These are phyloP conservation scores for Ceyx cyanopectus DNA, from an alignment of 2,113 vertebrate species.

Conservation along the genomic window DNA sequence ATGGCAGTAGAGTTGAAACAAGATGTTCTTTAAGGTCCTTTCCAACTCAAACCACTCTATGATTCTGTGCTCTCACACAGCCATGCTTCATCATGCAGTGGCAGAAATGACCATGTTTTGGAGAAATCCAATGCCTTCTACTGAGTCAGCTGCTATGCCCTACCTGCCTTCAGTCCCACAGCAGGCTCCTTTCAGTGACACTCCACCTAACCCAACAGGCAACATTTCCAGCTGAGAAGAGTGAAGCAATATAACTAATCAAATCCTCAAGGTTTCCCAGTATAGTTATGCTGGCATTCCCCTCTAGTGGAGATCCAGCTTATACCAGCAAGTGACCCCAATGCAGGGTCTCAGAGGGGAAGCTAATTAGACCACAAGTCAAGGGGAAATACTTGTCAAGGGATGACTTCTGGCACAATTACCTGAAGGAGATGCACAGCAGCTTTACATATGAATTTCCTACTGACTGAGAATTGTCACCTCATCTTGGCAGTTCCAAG, in stretches of 20 bases:
- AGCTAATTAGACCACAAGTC: not conserved
- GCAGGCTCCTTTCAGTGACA: not conserved
- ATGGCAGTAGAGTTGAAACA: not conserved
- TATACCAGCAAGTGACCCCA: not conserved
- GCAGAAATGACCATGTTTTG: not conserved
- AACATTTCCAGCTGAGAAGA: not conserved
- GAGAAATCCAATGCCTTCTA: not conserved
- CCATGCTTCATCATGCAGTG: rapidly evolving
- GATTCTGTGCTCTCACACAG: not conserved
- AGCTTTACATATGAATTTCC: rapidly evolving
- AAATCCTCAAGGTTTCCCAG: not conserved
- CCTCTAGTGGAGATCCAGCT: conserved; percentile 23
- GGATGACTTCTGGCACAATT: not conserved
- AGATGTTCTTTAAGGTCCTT: not conserved
- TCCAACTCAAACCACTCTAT: not conserved
- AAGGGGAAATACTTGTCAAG: rapidly evolving
- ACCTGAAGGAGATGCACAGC: rapidly evolving
- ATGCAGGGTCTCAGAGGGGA: not conserved
- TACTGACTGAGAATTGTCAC: not conserved
- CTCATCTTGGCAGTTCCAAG: not conserved
- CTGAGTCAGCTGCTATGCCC: rapidly evolving
- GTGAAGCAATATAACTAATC: not conserved
- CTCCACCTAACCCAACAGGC: rapidly evolving
- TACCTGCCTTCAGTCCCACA: rapidly evolving
- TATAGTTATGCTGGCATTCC: not conserved